phyloP scores from a whole-genome alignment of 2,888 invertebrate species.

The Serrognathus titanus region DNA sequence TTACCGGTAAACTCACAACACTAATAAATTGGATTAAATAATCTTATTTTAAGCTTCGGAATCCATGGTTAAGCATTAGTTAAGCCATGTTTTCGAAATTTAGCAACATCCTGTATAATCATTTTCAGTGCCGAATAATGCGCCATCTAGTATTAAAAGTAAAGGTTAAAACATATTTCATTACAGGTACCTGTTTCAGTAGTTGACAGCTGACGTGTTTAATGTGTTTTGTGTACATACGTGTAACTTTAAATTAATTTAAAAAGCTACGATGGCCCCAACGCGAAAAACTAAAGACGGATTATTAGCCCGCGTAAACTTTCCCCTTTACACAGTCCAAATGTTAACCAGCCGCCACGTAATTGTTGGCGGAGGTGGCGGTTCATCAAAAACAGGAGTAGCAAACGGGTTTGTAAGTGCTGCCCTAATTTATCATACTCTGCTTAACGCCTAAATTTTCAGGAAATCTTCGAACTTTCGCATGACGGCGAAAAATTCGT shows the following conservation, averaged over 20 bases:
- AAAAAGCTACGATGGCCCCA: conserved; percentile 53
- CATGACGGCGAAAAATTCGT: conserved; percentile 80
- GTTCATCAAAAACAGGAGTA: conserved; percentile 94
- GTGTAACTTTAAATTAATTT: conserved; percentile 34
- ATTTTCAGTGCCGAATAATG: no score
- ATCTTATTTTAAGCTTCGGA: no score
- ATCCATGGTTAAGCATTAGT: no score
- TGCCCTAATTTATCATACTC: neutral
- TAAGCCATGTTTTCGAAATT: no score
- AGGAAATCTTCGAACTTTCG: conserved; percentile 92
- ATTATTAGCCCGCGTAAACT: conserved; percentile 82
- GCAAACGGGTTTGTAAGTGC: conserved; percentile 92
- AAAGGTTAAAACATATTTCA: no score
- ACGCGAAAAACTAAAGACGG: conserved; percentile 62
- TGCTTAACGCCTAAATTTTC: conserved; percentile 36
- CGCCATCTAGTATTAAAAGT: no score
- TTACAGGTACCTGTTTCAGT: no score
- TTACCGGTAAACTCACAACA: no score
- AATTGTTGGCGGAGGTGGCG: conserved; percentile 95
- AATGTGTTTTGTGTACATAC: conserved; percentile 22
- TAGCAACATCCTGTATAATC: no score
- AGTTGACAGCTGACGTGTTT: no score
- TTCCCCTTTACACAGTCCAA: conserved; percentile 88
- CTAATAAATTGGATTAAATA: no score
- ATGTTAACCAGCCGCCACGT: conserved; percentile 90